A percentile compares a stretch with the other conserved stretches of the same genome.
phyloP scores from a whole-genome alignment of 1,140 invertebrate species.

The Brachionus sp. region DNA sequence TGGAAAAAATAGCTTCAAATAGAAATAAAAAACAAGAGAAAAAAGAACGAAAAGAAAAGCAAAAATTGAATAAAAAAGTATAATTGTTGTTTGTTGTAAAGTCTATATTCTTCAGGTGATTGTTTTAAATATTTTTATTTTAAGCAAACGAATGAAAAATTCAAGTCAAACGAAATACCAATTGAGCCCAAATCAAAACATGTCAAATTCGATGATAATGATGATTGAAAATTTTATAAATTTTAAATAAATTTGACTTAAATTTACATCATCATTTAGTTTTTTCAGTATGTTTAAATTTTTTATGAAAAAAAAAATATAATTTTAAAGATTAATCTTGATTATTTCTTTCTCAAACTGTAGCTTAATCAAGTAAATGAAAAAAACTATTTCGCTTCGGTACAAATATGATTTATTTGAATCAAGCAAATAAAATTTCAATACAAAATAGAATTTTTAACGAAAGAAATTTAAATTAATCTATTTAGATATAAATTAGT shows the following conservation, averaged over 20 bases:
- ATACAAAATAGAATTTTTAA: no score
- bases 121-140: not conserved
- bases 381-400: not conserved
- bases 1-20: constrained; percentile 36
- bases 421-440: not conserved
- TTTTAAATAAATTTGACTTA: not conserved
- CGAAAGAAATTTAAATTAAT: not conserved
- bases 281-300: not conserved
- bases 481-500: not conserved
- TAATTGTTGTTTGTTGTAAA: not conserved
- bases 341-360: not conserved
- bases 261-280: not conserved
- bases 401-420: not conserved
- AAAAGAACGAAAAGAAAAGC: constrained; percentile 27
- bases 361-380: not conserved
- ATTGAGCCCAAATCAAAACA: not conserved
- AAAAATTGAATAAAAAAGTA: not conserved
- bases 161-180: not conserved
- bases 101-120: not conserved
- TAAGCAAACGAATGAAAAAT: not conserved
- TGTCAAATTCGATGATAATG: constrained; percentile 32
- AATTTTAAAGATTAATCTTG: not conserved
- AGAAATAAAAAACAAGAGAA: constrained; percentile 16
- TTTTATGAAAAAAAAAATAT: not conserved
- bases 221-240: not conserved